Conservation (phyloP, 2,113 vertebrate genomes). For the Alectura lathami region DNA sequence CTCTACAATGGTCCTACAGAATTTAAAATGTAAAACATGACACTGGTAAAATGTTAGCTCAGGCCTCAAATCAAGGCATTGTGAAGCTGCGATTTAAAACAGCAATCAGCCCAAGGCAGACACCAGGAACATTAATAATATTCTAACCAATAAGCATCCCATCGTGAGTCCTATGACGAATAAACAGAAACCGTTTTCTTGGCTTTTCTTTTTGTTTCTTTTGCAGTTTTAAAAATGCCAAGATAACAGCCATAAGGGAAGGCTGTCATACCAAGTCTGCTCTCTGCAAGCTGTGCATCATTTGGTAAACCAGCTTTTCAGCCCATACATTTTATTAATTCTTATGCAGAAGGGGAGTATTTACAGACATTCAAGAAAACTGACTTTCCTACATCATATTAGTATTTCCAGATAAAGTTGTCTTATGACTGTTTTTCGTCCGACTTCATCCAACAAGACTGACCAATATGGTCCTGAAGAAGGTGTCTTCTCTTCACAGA, state of each 20-base stretch:
- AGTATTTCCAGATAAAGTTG: not conserved
- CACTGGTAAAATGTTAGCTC: not conserved
- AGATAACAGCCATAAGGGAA: not conserved
- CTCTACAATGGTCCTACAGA: not conserved
- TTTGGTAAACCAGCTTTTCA: not conserved
- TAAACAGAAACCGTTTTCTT: not conserved
- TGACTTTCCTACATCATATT: not conserved
- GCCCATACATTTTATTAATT: not conserved
- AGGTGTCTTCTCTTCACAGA: not conserved
- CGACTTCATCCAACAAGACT: not conserved
- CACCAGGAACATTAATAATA: not conserved
- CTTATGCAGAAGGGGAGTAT: not conserved
- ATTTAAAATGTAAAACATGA: not conserved
- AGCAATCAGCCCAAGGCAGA: not conserved
- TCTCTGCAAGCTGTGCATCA: not conserved
- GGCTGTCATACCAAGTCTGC: not conserved
- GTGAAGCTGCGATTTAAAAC: not conserved
- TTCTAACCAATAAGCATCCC: not conserved
- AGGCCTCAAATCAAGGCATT: not conserved
- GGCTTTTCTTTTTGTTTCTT: not conserved
- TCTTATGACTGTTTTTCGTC: not conserved
- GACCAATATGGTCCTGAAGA: not conserved
- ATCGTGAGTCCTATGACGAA: not conserved
- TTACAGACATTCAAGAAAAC: not conserved
- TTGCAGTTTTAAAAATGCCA: not conserved